A percentile compares a stretch with the other conserved stretches of the same genome.
These are phyloP conservation scores for Cinclus mexicanus DNA, from an alignment of 2,113 vertebrate genomes.

Conservation along the genomic window DNA sequence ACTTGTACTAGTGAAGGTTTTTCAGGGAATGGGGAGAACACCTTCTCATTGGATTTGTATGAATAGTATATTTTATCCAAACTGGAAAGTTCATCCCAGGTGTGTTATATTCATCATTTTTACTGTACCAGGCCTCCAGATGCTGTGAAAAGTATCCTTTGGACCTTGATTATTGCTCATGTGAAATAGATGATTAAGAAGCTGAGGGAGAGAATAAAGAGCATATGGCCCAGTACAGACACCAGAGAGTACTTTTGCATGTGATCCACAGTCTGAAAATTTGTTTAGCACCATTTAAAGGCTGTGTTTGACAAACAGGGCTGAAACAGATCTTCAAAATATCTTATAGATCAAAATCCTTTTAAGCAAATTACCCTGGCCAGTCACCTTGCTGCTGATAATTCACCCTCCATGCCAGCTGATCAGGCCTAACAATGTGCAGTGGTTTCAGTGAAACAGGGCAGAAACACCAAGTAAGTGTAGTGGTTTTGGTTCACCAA, in stretches of 20 bases:
- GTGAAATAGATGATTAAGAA: neutral
- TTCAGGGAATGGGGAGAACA: accelerated
- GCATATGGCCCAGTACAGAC: neutral
- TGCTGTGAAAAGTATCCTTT: neutral
- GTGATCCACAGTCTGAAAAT: neutral
- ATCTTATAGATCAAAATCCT: neutral
- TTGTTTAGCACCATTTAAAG: neutral
- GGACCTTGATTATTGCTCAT: neutral
- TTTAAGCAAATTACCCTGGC: neutral
- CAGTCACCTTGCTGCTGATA: neutral
- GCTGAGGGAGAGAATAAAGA: neutral
- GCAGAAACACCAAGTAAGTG: too few relatives aligned
- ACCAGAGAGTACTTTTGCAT: neutral
- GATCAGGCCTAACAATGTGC: neutral
- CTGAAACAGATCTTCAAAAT: neutral
- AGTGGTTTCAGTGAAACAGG: too few relatives aligned
- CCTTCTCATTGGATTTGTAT: neutral
- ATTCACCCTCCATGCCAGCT: neutral
- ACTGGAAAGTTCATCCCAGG: neutral
- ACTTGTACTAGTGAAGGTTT: neutral
- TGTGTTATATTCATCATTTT: neutral
- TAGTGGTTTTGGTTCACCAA: too few relatives aligned
- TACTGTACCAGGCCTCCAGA: neutral
- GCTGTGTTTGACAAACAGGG: neutral
- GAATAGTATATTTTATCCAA: neutral